Evolutionary conservation across 2,888 invertebrate species (phyloP), one percentile per base, ranked within the genome.

Genomic region (Chloroclysta siterata): DNA sequence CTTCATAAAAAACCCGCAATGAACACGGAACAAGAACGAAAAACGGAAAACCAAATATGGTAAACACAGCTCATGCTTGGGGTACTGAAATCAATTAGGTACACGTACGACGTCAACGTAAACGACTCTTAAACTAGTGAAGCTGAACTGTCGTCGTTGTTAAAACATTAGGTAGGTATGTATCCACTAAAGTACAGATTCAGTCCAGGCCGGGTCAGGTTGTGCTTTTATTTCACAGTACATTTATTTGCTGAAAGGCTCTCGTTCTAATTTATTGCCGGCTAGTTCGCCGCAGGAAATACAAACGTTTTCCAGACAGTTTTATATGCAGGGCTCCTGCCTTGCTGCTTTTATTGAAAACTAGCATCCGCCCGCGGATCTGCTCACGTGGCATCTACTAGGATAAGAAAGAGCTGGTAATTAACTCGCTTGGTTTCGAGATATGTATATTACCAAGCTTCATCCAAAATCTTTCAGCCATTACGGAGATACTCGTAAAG

Each of bases 241-340:
- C 78, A 78, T 81, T 81, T 78, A 72, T 74, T 73, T 72, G 73
- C 68, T 61, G 70, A 72, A 69, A 70, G 76, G 67, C 75, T 77
- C 72, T 71, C 68, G 46, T 51, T 52, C 60, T 72, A 72, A 82
- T 82, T 79, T 82, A 83, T 81, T 53, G 69, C 60, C 41, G 63
- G 58, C 56, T 60, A 67, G 67, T 76, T 75, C 60, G 63, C 67
- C 65, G 61, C 73, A 71, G 68, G 70, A 64, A 64, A 65, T 69
- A 65, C 58, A 58, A 65, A 68, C 55, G 61, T 66, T 63, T 47
- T 60, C 54, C 51, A 63, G 61, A 64, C 58, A 47, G 53, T 62
- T 56, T 65, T 67, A 66, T 61, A 70, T 64, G 55, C 57, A 57
- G 29, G 13, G 28, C 60, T 53, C 51, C 60, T 66, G 51, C 51